phyloP scores from a whole-genome alignment of 2,888 invertebrate genomes.

The Polylopha cassiicola region DNA sequence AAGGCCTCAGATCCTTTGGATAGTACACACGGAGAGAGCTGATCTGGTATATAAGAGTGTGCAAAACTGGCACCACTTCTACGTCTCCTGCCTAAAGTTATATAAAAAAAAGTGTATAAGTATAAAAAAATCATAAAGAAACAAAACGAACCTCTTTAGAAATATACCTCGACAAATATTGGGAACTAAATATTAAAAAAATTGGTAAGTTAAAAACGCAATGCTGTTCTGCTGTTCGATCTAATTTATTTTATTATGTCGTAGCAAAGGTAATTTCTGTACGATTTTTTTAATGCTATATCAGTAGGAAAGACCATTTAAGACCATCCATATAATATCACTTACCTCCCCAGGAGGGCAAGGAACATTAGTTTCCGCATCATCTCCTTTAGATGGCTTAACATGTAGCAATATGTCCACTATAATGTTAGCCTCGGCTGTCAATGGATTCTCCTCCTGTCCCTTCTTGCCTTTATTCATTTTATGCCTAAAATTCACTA shows the following conservation, averaged over 20 bases:
- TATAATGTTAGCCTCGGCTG: slow-evolving; percentile 80
- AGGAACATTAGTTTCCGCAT: slow-evolving; percentile 80
- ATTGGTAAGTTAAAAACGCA: no score
- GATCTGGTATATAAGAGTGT: slow-evolving; percentile 88
- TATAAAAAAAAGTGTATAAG: slow-evolving; percentile 4
- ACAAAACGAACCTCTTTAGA: no score
- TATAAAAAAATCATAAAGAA: neutral
- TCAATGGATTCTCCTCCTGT: slow-evolving; percentile 68
- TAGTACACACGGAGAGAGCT: slow-evolving; percentile 94
- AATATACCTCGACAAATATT: no score
- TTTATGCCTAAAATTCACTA: slow-evolving; percentile 93
- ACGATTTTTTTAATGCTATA: no score
- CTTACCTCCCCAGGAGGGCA: slow-evolving; percentile 80
- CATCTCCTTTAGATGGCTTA: slow-evolving; percentile 77
- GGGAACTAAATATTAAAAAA: no score
- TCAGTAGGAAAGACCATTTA: no score
- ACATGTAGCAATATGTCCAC: slow-evolving; percentile 91
- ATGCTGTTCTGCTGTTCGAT: no score
- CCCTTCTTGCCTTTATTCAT: slow-evolving; percentile 63
- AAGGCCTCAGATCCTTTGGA: slow-evolving; percentile 91
- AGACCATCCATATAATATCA: no score
- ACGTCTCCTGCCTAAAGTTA: slow-evolving; percentile 83
- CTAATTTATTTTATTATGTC: no score
- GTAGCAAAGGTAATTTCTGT: no score
- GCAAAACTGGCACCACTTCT: slow-evolving; percentile 92